A percentile compares a stretch with the other conserved stretches of the same genome.
These are phyloP conservation scores for Hypolimnas misippus DNA, from an alignment of 2,888 invertebrate genomes.

Conservation along the genomic window DNA sequence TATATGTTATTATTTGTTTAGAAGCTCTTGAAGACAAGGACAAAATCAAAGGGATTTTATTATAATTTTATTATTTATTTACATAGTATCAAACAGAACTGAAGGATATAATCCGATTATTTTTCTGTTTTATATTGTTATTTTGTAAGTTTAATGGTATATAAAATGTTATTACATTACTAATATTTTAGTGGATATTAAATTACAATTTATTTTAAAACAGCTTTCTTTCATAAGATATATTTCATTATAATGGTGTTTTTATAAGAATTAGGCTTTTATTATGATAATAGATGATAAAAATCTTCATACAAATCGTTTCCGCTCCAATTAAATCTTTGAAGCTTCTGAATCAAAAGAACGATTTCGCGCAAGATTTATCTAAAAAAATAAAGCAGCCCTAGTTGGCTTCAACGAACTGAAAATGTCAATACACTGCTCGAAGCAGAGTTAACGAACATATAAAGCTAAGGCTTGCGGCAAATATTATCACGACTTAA, in stretches of 20 bases:
- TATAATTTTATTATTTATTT: background rate
- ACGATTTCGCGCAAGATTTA: slow-evolving; percentile 33
- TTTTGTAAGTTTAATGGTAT: background rate
- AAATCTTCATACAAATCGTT: slow-evolving; percentile 24
- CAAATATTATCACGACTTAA: slow-evolving; percentile 65
- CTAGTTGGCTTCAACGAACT: slow-evolving; percentile 67
- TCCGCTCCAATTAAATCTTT: slow-evolving; percentile 35
- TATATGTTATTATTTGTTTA: slow-evolving; percentile 28
- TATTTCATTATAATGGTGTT: background rate
- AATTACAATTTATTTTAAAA: background rate
- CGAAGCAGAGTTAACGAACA: slow-evolving; percentile 66
- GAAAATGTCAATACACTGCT: slow-evolving; percentile 70
- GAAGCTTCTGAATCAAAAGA: slow-evolving; percentile 26
- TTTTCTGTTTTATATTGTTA: background rate
- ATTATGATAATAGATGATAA: slow-evolving; percentile 17
- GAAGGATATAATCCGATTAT: background rate
- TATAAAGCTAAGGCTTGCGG: slow-evolving; percentile 58
- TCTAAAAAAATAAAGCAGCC: slow-evolving; percentile 42
- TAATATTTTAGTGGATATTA: background rate
- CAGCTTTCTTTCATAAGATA: background rate
- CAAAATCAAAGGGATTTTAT: slow-evolving; percentile 9
- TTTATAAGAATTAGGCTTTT: slow-evolving; percentile 6
- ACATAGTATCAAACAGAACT: background rate
- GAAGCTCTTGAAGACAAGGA: slow-evolving; percentile 15
- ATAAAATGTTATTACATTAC: background rate